phyloP scores from a whole-genome alignment of 2,113 vertebrate species.

The Erythrocercus mccallii region DNA sequence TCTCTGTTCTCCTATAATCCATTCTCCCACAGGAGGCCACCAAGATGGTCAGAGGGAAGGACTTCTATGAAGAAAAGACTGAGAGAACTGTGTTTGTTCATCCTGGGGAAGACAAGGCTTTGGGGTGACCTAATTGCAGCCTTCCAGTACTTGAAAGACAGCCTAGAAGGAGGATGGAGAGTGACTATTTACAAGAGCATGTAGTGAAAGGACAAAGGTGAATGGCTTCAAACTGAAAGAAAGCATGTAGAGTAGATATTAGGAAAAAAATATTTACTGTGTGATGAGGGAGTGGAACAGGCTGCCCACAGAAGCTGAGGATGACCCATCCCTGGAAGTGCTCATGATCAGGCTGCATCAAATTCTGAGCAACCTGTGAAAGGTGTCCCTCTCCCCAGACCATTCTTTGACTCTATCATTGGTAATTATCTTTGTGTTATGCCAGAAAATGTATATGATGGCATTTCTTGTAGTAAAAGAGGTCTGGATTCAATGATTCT shows the following conservation, averaged over 20 bases:
- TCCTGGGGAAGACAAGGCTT: not conserved
- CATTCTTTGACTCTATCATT: not conserved
- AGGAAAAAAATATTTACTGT: not conserved
- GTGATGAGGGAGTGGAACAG: not conserved
- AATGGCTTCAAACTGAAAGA: not conserved
- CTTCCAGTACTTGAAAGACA: not conserved
- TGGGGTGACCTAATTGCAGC: not conserved
- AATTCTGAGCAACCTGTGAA: not conserved
- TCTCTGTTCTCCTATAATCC: not conserved
- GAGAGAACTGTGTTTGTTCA: not conserved
- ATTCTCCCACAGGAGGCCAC: not conserved
- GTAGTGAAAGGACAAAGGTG: not conserved
- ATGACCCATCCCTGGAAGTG: not conserved
- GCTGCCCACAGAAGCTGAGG: not conserved
- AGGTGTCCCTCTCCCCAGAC: not conserved
- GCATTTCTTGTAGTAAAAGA: not conserved
- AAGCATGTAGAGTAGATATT: not conserved
- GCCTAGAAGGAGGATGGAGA: not conserved
- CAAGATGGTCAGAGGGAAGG: not conserved
- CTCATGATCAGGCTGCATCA: no score
- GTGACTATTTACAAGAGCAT: not conserved
- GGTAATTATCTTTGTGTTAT: not conserved
- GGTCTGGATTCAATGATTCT: not conserved
- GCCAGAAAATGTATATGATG: not conserved
- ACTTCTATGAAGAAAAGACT: not conserved